These are phyloP conservation scores for Tiliqua scincoides DNA, from an alignment of 2,113 vertebrate genomes.

Conservation along the genomic window DNA sequence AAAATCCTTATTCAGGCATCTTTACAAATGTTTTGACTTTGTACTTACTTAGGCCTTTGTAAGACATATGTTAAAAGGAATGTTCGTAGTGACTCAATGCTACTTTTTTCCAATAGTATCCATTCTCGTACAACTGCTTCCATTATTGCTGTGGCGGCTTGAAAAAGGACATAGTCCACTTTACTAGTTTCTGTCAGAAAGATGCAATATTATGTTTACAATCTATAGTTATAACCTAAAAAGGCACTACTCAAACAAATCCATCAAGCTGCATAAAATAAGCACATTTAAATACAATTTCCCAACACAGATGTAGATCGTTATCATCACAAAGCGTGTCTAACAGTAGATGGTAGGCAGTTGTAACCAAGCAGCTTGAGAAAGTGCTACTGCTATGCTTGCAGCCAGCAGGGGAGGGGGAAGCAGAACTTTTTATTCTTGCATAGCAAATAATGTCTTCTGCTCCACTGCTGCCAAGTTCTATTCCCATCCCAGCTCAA, in stretches of 20 bases:
- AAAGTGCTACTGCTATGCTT: neutral
- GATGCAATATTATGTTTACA: constrained; percentile 39
- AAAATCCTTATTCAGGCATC: neutral
- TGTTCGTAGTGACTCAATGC: constrained; percentile 94
- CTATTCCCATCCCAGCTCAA: neutral
- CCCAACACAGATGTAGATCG: neutral
- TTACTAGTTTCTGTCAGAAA: constrained; percentile 93
- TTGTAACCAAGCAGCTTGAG: neutral
- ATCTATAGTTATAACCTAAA: constrained; percentile 32
- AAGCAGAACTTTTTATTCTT: neutral
- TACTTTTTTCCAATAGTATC: constrained; percentile 96
- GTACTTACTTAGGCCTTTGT: constrained; percentile 96
- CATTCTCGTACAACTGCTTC: constrained; percentile 98
- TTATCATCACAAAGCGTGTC: no score
- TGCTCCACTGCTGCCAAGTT: neutral
- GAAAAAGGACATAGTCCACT: constrained; percentile 99
- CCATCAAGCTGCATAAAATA: neutral
- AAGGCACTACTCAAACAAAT: constrained; percentile 38
- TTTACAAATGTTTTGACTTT: neutral
- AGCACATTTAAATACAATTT: neutral
- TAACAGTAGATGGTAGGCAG: neutral
- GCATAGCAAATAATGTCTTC: neutral
- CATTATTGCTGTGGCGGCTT: constrained; percentile 98
- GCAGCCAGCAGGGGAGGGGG: neutral
- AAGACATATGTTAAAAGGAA: constrained; percentile 99